A percentile compares a stretch with the other conserved stretches of the same genome.
phyloP scores from a whole-genome alignment of 1,140 invertebrate genomes.

The Trinorchestia longiramus region DNA sequence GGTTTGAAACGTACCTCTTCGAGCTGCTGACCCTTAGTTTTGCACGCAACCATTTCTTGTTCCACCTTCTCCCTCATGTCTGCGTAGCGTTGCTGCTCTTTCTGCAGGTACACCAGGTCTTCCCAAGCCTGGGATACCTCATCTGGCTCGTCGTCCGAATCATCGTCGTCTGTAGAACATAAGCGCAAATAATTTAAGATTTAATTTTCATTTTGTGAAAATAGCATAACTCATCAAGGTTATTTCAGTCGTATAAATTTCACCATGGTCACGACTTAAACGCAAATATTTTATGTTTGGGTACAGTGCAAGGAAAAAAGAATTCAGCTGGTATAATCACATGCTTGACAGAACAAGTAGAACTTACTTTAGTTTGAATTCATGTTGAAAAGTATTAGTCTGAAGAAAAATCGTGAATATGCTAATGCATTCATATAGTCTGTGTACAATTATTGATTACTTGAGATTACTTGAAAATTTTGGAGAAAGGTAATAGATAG shows the following conservation, averaged over 20 bases:
- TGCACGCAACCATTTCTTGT: constrained; percentile 82
- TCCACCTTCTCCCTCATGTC: constrained; percentile 70
- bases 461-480: too few relatives aligned
- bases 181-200: neutral
- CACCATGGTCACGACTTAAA: neutral
- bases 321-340: neutral
- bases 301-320: too few relatives aligned
- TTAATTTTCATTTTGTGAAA: neutral
- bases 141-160: constrained; percentile 33
- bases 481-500: too few relatives aligned
- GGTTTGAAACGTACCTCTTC: constrained; percentile 78
- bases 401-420: too few relatives aligned
- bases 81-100: constrained; percentile 83
- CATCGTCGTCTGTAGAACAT: neutral
- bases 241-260: neutral
- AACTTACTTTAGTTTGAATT: neutral
- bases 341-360: neutral
- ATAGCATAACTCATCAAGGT: too few relatives aligned
- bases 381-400: neutral
- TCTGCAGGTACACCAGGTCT: constrained; percentile 85
- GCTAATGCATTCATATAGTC: too few relatives aligned
- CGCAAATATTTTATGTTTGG: neutral
- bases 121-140: constrained; percentile 86
- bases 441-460: too few relatives aligned
- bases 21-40: constrained; percentile 80